Evolutionary conservation across 2,113 vertebrate species (phyloP), one percentile per base, ranked within the genome.

Genomic region (Tiliqua scincoides): DNA sequence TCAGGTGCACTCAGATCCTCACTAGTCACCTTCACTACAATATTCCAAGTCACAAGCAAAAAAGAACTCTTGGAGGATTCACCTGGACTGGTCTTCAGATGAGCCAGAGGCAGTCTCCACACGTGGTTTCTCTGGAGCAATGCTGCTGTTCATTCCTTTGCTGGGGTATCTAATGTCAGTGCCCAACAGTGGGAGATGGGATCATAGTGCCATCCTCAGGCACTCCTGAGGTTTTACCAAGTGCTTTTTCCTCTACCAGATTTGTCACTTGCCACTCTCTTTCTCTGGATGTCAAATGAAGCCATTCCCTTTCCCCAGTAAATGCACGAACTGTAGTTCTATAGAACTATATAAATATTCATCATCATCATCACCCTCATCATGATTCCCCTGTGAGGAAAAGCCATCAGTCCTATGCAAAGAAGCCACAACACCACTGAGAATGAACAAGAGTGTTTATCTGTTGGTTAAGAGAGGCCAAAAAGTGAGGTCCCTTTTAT

Each of bases 181-280:
- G 72, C 61, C 62, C 14, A 54, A 52, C 8, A 27, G 43, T 54
- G 2, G 32, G 21, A 76, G 6, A 67, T 77, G 62, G 43, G n/a
- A 37, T 57, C n/a, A 76, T 43, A 76, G 20, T 76, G 61, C 72
- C 73, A 76, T 67, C 83, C 43, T 54, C 61, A 76, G 83, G 72
- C 72, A 52, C 17, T 20, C n/a, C 61, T 11, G n/a, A 76, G 62
- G 21, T 84, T 65, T 37, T 48, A 37, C n/a, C 43, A 54, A 54
- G 10, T n/a, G n/a, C 48, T 68, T 84, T n/a, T 75, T 4, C 40
- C 7, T 27, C 32, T 32, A 20, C 48, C 48, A 54, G 23, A n/a
- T 57, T 37, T 30, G 20, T 9, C 30, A 20, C 27, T 23, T 43
- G 27, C 30, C 14, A 3, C 59, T 61, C 20, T 43, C 10, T 37